Conservation (phyloP, 2,888 invertebrate genomes). For the Amphipoea lucens region DNA sequence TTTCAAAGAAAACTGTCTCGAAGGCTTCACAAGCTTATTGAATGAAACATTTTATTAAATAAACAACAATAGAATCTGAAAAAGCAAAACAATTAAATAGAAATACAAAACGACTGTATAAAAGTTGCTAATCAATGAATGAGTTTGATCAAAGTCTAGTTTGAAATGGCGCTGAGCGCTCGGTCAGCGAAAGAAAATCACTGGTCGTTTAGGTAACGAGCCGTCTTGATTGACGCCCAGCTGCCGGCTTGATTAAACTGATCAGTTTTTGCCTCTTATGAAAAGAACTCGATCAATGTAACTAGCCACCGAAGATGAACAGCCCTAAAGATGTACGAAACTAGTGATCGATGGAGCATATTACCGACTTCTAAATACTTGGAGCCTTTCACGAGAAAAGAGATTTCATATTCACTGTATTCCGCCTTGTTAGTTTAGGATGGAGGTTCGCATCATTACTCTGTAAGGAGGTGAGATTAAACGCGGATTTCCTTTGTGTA, state of each 20-base stretch:
- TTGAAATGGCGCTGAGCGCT: constrained; percentile 77
- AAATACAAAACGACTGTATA: constrained; percentile 24
- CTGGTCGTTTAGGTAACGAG: constrained; percentile 87
- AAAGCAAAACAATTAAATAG: constrained; percentile 18
- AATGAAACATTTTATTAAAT: constrained; percentile 18
- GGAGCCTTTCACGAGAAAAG: constrained; percentile 59
- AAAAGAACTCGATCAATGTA: constrained; percentile 83
- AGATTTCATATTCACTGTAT: constrained; percentile 53
- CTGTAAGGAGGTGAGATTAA: constrained; percentile 30
- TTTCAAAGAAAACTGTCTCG: constrained; percentile 21
- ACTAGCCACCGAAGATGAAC: constrained; percentile 76
- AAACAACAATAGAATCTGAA: constrained; percentile 5
- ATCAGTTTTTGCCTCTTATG: constrained; percentile 86
- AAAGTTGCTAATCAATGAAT: constrained; percentile 52
- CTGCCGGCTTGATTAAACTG: constrained; percentile 86
- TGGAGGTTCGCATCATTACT: constrained; percentile 31
- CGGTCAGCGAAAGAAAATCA: constrained; percentile 88
- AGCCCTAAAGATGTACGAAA: constrained; percentile 53
- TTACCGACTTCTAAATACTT: constrained; percentile 54
- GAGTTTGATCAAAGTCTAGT: constrained; percentile 71
- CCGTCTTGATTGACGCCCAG: constrained; percentile 84
- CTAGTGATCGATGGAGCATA: constrained; percentile 58
- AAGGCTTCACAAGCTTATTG: constrained; percentile 12
- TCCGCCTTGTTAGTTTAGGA: constrained; percentile 45
- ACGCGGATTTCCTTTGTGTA: constrained; percentile 47